phyloP scores from a whole-genome alignment of 2,113 vertebrate species.

The Raja brachyura region DNA sequence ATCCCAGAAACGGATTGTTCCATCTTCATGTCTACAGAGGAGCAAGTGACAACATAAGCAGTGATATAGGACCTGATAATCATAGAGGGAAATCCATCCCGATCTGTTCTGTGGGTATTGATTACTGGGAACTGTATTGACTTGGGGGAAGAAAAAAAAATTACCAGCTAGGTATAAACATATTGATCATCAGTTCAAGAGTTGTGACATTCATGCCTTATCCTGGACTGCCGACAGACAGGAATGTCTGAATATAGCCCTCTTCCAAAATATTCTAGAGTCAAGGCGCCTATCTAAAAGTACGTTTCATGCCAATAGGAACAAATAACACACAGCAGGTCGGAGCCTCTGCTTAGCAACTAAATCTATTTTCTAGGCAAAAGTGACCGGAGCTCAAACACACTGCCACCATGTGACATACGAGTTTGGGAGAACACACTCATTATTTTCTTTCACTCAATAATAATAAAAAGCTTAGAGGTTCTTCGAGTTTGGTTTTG shows the following conservation, averaged over 20 bases:
- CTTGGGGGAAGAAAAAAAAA: not conserved
- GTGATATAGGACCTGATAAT: not conserved
- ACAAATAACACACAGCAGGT: too few species aligned
- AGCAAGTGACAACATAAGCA: not conserved
- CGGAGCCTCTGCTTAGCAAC: too few species aligned
- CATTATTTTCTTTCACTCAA: too few species aligned
- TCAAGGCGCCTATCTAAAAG: not conserved
- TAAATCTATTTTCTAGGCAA: too few species aligned
- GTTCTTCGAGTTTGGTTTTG: too few species aligned
- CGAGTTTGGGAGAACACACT: too few species aligned
- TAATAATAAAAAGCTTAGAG: too few species aligned
- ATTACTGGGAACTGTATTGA: not conserved
- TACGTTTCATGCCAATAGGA: too few species aligned
- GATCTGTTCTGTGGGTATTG: not conserved
- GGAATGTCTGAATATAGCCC: not conserved
- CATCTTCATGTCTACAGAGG: conserved; percentile 78
- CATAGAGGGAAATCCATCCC: not conserved
- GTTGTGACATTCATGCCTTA: not conserved
- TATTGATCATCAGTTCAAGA: not conserved
- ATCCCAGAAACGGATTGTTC: conserved; percentile 91
- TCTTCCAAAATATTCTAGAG: not conserved
- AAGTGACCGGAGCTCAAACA: too few species aligned
- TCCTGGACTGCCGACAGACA: not conserved
- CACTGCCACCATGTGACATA: too few species aligned
- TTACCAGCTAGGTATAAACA: too few species aligned